Conservation (phyloP, 1,140 invertebrate genomes). For the Drosophila albomicans region DNA sequence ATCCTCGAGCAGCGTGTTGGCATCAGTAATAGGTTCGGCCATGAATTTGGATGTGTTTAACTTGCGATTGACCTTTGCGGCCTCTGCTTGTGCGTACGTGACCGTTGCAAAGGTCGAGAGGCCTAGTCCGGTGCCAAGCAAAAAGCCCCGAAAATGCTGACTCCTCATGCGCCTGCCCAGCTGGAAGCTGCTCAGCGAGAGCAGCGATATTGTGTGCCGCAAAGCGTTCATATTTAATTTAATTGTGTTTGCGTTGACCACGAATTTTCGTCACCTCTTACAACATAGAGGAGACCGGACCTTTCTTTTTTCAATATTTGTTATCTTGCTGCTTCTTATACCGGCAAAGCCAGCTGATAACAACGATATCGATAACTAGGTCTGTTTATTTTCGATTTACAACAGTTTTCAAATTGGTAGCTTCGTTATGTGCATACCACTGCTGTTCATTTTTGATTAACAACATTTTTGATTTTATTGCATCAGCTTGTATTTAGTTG, state of each 20-base stretch:
- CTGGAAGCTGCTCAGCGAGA: slow-evolving; percentile 72
- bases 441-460: slow-evolving; percentile 3
- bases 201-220: slow-evolving; percentile 62
- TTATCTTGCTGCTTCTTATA: slow-evolving; percentile 66
- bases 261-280: neutral
- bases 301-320: slow-evolving; percentile 30
- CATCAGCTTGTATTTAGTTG: neutral
- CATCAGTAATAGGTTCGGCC: slow-evolving; percentile 92
- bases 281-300: too few species aligned
- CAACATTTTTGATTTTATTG: slow-evolving; percentile 19
- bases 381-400: slow-evolving; percentile 7
- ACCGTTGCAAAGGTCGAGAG: slow-evolving; percentile 66
- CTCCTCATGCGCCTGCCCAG: slow-evolving; percentile 58
- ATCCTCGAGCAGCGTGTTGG: slow-evolving; percentile 87
- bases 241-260: too few species aligned
- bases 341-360: slow-evolving; percentile 50
- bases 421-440: too few species aligned
- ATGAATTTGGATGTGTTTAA: slow-evolving; percentile 87
- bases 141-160: slow-evolving; percentile 57
- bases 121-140: slow-evolving; percentile 66
- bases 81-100: slow-evolving; percentile 74
- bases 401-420: slow-evolving; percentile 6
- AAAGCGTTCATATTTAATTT: slow-evolving; percentile 58
- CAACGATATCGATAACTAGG: slow-evolving; percentile 28
- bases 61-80: slow-evolving; percentile 68